Percentiles rank a stretch among this genome's conserved stretches.
Evolutionary conservation across 2,797 vertebrate genomes (phyloP).

Genomic region (Anableps anableps): DNA sequence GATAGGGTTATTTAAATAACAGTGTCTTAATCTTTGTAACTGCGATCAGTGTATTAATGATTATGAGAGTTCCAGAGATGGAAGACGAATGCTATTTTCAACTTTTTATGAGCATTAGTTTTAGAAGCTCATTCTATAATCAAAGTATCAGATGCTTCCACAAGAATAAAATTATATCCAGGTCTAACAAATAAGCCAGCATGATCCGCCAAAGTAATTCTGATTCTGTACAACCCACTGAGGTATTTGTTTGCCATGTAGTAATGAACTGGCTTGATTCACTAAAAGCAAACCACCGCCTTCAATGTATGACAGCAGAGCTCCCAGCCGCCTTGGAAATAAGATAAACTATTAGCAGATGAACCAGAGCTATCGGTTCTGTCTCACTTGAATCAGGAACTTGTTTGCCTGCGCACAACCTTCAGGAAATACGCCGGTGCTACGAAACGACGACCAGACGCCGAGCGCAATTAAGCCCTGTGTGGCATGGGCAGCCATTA

Average conservation of each 20-base stretch:
- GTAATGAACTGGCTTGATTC: slow-evolving; percentile 78
- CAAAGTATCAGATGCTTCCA: neutral
- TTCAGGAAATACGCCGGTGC: slow-evolving; percentile 64
- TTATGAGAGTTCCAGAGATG: neutral
- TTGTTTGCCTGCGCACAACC: slow-evolving; percentile 74
- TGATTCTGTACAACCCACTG: slow-evolving; percentile 47
- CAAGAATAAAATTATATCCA: slow-evolving; percentile 33
- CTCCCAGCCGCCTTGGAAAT: slow-evolving; percentile 70
- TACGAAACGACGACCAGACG: slow-evolving; percentile 66
- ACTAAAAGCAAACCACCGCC: slow-evolving; percentile 57
- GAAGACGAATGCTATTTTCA: neutral
- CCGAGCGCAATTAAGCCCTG: slow-evolving; percentile 88
- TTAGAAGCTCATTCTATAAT: neutral
- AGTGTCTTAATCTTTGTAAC: neutral
- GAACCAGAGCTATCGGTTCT: slow-evolving; percentile 59
- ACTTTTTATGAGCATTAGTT: neutral
- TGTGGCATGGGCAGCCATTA: slow-evolving; percentile 86
- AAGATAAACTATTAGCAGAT: slow-evolving; percentile 70
- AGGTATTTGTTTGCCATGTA: slow-evolving; percentile 73
- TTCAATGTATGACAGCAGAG: slow-evolving; percentile 57
- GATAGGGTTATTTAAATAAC: neutral
- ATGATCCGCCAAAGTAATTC: slow-evolving; percentile 57
- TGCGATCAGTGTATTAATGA: no score
- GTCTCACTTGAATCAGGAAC: slow-evolving; percentile 71
- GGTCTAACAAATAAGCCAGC: slow-evolving; percentile 39